These are phyloP conservation scores for Coranthus polyacanthus DNA, from an alignment of 2,797 vertebrate genomes.

Conservation along the genomic window DNA sequence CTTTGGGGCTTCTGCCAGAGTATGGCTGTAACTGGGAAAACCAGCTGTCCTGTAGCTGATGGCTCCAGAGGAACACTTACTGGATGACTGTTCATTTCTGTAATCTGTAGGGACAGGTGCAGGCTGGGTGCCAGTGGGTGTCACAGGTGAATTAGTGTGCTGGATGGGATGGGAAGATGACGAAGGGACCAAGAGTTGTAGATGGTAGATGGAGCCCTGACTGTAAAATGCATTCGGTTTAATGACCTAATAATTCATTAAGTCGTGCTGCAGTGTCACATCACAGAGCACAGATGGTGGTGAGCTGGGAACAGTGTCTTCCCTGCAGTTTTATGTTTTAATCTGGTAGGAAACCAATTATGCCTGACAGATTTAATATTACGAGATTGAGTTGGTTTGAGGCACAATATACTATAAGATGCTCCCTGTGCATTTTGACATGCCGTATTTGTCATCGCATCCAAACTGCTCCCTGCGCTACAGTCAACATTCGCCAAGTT, in stretches of 20 bases:
- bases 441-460: constrained; percentile 61
- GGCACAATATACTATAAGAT: constrained; percentile 44
- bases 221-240: constrained; percentile 48
- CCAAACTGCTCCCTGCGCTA: constrained; percentile 35
- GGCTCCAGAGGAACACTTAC: constrained; percentile 45
- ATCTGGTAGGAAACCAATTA: constrained; percentile 84
- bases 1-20: constrained; percentile 49
- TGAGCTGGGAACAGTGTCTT: constrained; percentile 72
- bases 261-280: constrained; percentile 62
- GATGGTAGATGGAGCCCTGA: constrained; percentile 30
- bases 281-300: constrained; percentile 80
- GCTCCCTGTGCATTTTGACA: constrained; percentile 62
- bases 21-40: constrained; percentile 42
- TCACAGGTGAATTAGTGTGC: constrained; percentile 35
- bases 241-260: constrained; percentile 81
- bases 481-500: constrained; percentile 27
- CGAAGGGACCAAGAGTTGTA: constrained; percentile 19
- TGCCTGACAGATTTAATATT: constrained; percentile 82
- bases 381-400: constrained; percentile 65
- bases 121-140: constrained; percentile 15
- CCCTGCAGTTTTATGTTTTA: constrained; percentile 82
- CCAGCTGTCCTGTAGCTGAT: constrained; percentile 70
- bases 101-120: constrained; percentile 33
- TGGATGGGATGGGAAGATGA: constrained; percentile 9
- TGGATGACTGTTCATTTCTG: constrained; percentile 21